Evolutionary conservation across 2,888 invertebrate species (phyloP).

Genomic region (Agonum fuliginosum): DNA sequence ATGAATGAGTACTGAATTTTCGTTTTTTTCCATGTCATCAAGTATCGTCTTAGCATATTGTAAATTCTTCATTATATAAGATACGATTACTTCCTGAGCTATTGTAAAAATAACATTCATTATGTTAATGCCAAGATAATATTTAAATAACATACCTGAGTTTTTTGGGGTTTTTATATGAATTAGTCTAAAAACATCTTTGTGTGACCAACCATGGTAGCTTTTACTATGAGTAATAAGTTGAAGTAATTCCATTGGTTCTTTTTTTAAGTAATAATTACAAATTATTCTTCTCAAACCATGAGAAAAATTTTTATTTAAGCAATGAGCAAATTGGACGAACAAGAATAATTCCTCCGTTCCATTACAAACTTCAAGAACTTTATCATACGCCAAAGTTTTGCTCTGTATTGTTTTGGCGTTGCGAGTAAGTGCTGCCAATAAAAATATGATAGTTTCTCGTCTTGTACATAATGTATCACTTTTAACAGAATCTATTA

Average conservation of each 20-base stretch:
- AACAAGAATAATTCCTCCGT: constrained; percentile 74
- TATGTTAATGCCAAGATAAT: background rate
- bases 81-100: constrained; percentile 68
- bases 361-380: constrained; percentile 76
- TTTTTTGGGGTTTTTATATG: constrained; percentile 75
- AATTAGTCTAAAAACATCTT: constrained; percentile 80
- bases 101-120: constrained; percentile 61
- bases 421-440: constrained; percentile 34
- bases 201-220: constrained; percentile 82
- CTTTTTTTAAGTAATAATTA: constrained; percentile 80
- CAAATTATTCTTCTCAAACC: constrained; percentile 79
- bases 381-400: constrained; percentile 75
- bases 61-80: constrained; percentile 76
- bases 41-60: constrained; percentile 73
- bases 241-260: constrained; percentile 78
- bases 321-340: constrained; percentile 64
- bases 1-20: constrained; percentile 71
- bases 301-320: constrained; percentile 52
- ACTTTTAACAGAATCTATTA: constrained; percentile 44
- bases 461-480: constrained; percentile 43
- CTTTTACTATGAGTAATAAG: constrained; percentile 79
- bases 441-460: constrained; percentile 48
- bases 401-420: constrained; percentile 63
- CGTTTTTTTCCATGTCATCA: constrained; percentile 68
- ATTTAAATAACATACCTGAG: constrained; percentile 68